Conservation (phyloP, 1,140 invertebrate species). For the Macrotrachela quadricornifera region DNA sequence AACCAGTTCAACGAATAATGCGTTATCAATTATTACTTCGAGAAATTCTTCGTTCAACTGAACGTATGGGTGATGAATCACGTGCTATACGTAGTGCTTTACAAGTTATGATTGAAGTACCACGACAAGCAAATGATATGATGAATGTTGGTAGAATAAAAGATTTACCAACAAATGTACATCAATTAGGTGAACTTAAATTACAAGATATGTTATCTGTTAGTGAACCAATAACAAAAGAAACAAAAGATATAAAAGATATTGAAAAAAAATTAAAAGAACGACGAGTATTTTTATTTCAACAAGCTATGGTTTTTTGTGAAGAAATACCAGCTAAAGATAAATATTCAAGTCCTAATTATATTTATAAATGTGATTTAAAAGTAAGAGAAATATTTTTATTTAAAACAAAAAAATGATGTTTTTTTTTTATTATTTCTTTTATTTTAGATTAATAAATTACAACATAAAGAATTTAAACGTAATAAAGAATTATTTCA, state of each 20-base stretch:
- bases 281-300: conserved; percentile 86
- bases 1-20: conserved; percentile 90
- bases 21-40: conserved; percentile 85
- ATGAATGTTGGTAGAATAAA: conserved; percentile 90
- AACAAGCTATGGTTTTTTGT: conserved; percentile 89
- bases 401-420: too few species aligned
- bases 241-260: conserved; percentile 8
- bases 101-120: conserved; percentile 56
- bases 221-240: conserved; percentile 32
- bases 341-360: conserved; percentile 67
- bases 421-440: too few species aligned
- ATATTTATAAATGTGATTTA: conserved; percentile 85
- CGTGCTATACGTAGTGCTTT: conserved; percentile 51
- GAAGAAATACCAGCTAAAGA: conserved; percentile 69
- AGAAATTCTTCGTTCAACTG: conserved; percentile 39
- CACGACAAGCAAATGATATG: conserved; percentile 94
- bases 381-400: conserved; percentile 44
- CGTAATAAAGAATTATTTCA: too few species aligned
- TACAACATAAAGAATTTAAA: too few species aligned
- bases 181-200: conserved; percentile 56
- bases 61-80: conserved; percentile 33
- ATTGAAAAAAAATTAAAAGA: conserved; percentile 43
- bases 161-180: conserved; percentile 42
- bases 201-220: conserved; percentile 68
- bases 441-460: too few species aligned